Conservation (phyloP, 2,888 invertebrate genomes). For the Blastobasis adustella region DNA sequence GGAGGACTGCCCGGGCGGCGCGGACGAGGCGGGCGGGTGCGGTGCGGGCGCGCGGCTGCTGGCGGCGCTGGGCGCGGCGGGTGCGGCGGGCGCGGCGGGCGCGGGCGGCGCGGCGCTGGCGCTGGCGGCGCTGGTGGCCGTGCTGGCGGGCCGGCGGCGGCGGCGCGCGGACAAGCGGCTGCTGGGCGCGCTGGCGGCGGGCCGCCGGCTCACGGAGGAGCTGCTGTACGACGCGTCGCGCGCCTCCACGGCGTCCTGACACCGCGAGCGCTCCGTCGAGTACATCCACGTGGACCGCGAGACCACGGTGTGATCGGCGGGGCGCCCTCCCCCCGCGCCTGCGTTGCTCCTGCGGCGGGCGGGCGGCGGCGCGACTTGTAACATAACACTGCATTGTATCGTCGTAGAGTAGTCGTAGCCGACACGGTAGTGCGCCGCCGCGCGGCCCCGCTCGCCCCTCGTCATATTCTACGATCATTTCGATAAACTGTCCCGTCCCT, state of each 20-base stretch:
- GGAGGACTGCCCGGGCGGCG: constrained; percentile 79
- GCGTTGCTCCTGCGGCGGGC: background rate
- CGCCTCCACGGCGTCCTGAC: constrained; percentile 83
- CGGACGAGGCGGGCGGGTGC: constrained; percentile 82
- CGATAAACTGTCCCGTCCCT: constrained; percentile 66
- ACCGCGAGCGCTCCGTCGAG: constrained; percentile 91
- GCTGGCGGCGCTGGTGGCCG: constrained; percentile 56
- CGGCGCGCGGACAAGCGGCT: constrained; percentile 74
- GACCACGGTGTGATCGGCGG: constrained; percentile 87
- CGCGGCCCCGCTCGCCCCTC: background rate
- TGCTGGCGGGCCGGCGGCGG: constrained; percentile 63
- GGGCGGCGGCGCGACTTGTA: background rate
- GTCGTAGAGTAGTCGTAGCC: too few relatives aligned
- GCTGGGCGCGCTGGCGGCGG: constrained; percentile 74
- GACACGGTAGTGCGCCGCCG: background rate
- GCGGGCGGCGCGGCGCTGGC: constrained; percentile 70
- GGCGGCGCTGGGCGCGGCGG: constrained; percentile 69
- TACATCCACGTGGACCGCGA: constrained; percentile 95
- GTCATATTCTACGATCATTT: constrained; percentile 24
- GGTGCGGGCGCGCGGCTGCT: constrained; percentile 57
- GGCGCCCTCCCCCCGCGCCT: constrained; percentile 23
- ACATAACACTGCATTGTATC: too few relatives aligned
- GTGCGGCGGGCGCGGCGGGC: constrained; percentile 31
- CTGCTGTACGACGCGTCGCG: constrained; percentile 78
- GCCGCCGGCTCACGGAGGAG: constrained; percentile 81